Base-by-base conservation (phyloP, 2,888 invertebrate genomes). In the Coronaproctus castanopsis region DNA sequence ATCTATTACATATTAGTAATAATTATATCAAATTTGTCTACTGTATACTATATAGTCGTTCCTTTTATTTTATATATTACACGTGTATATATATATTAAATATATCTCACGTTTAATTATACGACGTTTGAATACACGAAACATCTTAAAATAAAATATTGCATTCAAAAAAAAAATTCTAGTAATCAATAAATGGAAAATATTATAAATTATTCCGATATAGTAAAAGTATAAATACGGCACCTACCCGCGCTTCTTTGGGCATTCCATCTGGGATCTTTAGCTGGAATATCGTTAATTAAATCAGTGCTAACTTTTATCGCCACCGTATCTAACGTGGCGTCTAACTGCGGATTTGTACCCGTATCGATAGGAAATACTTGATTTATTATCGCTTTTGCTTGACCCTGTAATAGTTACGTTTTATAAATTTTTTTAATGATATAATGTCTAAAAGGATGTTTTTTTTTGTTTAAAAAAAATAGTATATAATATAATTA, bases 241-340 rank as follows among this genome's bases (percentile, higher is more conserved):
- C 23, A 65, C 64, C 66, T 66, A 71, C 71, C 68, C 14, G 70
- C 64, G 59, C 71, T 70, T 64, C 70, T 69, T 48, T 70, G 71
- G 65, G 78, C 77, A 1, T 77, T 74, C 84, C 84, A 85, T 57
- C 85, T 73, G 1, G 93, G 93, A 76, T 95, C 95, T 18, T 87
- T 83, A 0, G 85, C 83, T 1, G 93, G 92, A 64, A 83, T 80
- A 72, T 93, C 92, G 70, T 93, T 86, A 59, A 91, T 78, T 66
- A 92, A 76, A 69, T 87, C 85, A 62, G 78, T 75, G 60, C 87
- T 86, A 23, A 89, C 79, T 57, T 75, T 73, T 18, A 81, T 71
- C n/a, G 84, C 78, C 56, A 80, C 74, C 63, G 77, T 56, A 57
- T 63, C 63, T 21, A 63, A 24, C 21, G 58, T 58, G 18, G 57